These are phyloP conservation scores for Nixonia krombeini DNA, from an alignment of 1,140 invertebrate species.

Conservation along the genomic window DNA sequence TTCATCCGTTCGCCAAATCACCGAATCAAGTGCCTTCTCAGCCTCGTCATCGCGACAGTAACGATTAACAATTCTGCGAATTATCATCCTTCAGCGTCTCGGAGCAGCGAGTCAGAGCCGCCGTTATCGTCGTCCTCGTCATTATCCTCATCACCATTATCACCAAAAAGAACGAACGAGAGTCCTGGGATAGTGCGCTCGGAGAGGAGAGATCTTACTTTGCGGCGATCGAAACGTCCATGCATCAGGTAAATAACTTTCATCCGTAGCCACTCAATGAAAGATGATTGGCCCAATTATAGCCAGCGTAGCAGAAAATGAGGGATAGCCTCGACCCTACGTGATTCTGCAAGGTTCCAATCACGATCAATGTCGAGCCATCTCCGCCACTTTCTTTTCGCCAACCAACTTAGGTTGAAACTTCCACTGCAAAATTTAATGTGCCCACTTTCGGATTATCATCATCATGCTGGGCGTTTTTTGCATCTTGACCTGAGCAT, in stretches of 20 bases:
- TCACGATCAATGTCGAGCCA: constrained; percentile 22
- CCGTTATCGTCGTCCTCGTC: constrained; percentile 33
- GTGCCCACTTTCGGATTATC: background rate
- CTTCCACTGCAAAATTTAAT: background rate
- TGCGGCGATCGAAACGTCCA: constrained; percentile 30
- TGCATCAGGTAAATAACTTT: constrained; percentile 48
- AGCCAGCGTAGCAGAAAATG: constrained; percentile 56
- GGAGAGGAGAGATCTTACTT: constrained; percentile 37
- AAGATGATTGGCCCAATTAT: constrained; percentile 64
- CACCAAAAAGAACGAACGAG: constrained; percentile 14
- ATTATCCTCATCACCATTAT: constrained; percentile 27
- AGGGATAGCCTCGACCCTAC: constrained; percentile 30
- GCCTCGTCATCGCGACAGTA: background rate
- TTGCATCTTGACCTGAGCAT: too few species aligned
- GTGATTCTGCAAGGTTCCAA: constrained; percentile 33
- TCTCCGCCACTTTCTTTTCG: constrained; percentile 6
- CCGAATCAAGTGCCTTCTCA: background rate
- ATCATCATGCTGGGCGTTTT: too few species aligned
- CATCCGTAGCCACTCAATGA: constrained; percentile 51
- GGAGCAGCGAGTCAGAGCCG: background rate
- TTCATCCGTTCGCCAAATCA: background rate
- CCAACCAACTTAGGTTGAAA: background rate
- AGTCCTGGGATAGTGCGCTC: constrained; percentile 19
- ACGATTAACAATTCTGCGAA: constrained; percentile 3
- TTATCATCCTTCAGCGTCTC: background rate